A percentile compares a stretch with the other conserved stretches of the same genome.
Conservation (phyloP, 2,113 vertebrate species). For the Perca flavescens region DNA sequence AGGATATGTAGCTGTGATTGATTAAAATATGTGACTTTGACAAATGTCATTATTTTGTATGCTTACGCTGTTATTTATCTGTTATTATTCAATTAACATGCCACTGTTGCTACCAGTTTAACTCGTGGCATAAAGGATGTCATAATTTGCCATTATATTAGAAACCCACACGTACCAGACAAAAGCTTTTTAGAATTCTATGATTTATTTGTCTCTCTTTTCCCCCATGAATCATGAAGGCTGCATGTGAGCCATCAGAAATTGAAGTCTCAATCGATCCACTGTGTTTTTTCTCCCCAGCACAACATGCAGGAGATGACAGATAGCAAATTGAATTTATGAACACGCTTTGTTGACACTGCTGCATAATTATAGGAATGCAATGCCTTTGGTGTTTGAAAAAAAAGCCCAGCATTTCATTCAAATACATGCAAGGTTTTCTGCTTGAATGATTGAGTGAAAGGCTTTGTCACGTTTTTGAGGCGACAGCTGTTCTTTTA, state of each 20-base stretch:
- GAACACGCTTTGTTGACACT: conserved; percentile 78
- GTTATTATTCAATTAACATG: conserved; percentile 32
- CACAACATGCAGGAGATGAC: conserved; percentile 76
- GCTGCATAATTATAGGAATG: conserved; percentile 79
- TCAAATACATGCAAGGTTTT: conserved; percentile 41
- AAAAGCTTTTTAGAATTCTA: conserved; percentile 44
- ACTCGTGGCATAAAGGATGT: conserved; percentile 6
- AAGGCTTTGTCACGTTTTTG: conserved; percentile 40
- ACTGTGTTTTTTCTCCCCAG: conserved; percentile 48
- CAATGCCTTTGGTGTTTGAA: conserved; percentile 69
- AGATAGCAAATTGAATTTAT: conserved; percentile 84
- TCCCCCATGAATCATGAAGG: conserved; percentile 54
- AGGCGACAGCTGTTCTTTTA: conserved; percentile 42
- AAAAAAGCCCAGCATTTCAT: conserved; percentile 30
- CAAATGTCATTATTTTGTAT: conserved; percentile 18
- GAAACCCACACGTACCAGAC: conserved; percentile 20
- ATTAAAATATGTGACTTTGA: conserved; percentile 24
- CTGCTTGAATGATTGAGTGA: conserved; percentile 17
- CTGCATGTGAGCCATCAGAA: conserved; percentile 73
- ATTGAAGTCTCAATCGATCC: conserved; percentile 76
- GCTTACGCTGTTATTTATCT: neutral
- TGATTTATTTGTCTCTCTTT: conserved; percentile 44
- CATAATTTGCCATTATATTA: conserved; percentile 39
- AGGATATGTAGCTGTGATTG: conserved; percentile 10
- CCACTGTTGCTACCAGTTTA: conserved; percentile 12